Evolutionary conservation across 2,797 vertebrate species (phyloP), one percentile per base, ranked within the genome.

Genomic region (Bovichtus variegatus): DNA sequence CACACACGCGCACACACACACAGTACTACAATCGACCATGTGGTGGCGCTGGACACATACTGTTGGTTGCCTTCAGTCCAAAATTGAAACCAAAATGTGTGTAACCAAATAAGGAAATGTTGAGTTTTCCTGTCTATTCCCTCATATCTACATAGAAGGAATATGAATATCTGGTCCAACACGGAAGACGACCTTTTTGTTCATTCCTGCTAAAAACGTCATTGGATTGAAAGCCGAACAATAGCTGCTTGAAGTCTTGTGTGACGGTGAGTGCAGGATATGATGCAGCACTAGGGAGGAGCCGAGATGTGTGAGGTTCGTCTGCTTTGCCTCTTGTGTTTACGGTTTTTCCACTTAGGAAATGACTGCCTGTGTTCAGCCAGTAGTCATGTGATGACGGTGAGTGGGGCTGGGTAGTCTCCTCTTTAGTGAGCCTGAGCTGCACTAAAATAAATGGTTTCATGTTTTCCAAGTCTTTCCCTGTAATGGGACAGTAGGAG

Each of bases 101-200:
- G 8, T 25, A 66, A 71, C 69, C 78, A 53, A 65, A 87, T 71
- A 77, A 78, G 86, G 79, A 74, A 19, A 73, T 60, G 31, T 53
- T 62, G 16, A 19, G 59, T 36, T 51, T 19, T 23, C 19, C 41
- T 25, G 7, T 34, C n/a, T 25, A 3, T 51, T 46, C 3, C 31
- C 13, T 6, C 7, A 15, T 34, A 41, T 50, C 21, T 10, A 21
- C 49, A 69, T 8, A 38, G 9, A 50, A 3, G 27, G 41, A 71
- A 72, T 47, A 25, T 34, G 12, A 23, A 53, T 5, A 50, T 40
- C 34, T 10, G n/a, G 3, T 68, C 34, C 41, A 25, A n/a, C 21
- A 43, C 13, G 2, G 29, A 64, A 10, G 11, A 41, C 25, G 25
- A 31, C 4, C 5, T 27, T 65, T 10, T 21, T 0, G 31, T 15